Evolutionary conservation across 2,113 vertebrate genomes (phyloP).

Genomic region (Muntiacus reevesi): DNA sequence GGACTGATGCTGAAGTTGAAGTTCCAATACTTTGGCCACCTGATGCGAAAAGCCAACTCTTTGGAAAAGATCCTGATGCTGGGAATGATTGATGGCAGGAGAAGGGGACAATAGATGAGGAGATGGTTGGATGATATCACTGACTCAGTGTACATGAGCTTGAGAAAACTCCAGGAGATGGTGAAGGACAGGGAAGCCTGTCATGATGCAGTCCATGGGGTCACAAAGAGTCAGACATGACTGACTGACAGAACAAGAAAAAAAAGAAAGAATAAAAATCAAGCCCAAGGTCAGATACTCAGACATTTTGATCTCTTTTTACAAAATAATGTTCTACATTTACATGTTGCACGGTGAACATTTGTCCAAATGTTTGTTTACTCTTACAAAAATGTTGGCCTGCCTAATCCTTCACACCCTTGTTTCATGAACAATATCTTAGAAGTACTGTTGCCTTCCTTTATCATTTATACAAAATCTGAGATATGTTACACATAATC

Average conservation of each 20-base stretch:
- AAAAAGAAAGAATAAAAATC: neutral
- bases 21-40: neutral
- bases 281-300: neutral
- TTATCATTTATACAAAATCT: neutral
- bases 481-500: neutral
- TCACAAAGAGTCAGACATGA: neutral
- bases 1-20: neutral
- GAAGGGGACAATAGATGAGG: neutral
- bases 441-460: neutral
- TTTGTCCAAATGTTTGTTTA: neutral
- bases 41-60: neutral
- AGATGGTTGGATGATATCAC: neutral
- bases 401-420: neutral
- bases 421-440: neutral
- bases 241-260: neutral
- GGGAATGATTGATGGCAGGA: neutral
- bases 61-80: neutral
- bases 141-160: neutral
- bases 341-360: neutral
- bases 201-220: neutral
- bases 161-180: neutral
- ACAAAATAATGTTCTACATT: neutral
- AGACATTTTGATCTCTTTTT: neutral
- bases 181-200: neutral
- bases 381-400: neutral